These are phyloP conservation scores for Serilophus lunatus DNA, from an alignment of 2,113 vertebrate species.

Conservation along the genomic window DNA sequence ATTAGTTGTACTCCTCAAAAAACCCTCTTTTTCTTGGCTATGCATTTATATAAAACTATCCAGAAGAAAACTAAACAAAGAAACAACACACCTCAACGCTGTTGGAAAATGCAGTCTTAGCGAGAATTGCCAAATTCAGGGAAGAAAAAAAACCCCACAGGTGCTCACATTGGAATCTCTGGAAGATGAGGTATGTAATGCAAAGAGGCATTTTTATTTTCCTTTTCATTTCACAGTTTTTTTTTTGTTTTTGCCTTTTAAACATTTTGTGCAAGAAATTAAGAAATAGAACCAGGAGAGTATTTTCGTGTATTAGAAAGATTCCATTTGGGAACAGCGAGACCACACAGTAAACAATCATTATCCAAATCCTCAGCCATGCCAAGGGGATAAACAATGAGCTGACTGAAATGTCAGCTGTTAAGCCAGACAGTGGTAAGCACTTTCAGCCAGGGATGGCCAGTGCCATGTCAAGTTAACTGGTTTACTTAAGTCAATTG, in stretches of 20 bases:
- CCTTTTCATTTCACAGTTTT: conserved; percentile 75
- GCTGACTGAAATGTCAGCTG: conserved; percentile 33
- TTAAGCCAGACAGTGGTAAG: conserved; percentile 43
- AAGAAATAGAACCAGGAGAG: conserved; percentile 58
- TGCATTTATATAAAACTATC: background rate
- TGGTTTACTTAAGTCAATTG: background rate
- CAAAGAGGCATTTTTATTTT: conserved; percentile 65
- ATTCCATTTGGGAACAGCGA: conserved; percentile 25
- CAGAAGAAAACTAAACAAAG: conserved; percentile 26
- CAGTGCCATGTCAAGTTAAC: conserved; percentile 20
- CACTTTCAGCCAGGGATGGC: conserved; percentile 22
- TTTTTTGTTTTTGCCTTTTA: conserved; percentile 32
- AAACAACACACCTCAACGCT: conserved; percentile 17
- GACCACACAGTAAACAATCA: conserved; percentile 24
- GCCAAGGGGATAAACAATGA: conserved; percentile 47
- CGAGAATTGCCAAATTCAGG: conserved; percentile 31
- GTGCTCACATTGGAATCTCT: conserved; percentile 50
- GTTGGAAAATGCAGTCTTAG: conserved; percentile 37
- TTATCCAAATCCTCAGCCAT: conserved; percentile 38
- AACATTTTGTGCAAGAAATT: conserved; percentile 69
- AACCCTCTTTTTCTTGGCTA: conserved; percentile 31
- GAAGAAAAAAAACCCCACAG: background rate
- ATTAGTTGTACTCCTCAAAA: conserved; percentile 7
- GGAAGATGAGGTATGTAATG: conserved; percentile 80
- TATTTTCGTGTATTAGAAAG: conserved; percentile 41